Evolutionary conservation across 1,140 invertebrate species (phyloP).

Genomic region (Drosophila arizonae): DNA sequence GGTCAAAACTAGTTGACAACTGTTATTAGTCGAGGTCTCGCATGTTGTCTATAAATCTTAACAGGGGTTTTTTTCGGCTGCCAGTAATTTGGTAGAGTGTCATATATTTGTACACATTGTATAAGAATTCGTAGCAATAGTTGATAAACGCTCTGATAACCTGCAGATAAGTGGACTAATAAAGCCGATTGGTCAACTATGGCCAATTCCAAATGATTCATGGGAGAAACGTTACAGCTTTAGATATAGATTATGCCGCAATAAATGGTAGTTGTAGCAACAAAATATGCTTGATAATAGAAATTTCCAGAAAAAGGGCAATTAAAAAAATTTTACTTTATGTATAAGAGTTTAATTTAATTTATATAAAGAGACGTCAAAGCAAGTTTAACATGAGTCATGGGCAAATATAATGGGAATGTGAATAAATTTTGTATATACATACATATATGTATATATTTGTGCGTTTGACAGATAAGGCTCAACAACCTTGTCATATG

Average conservation of each 20-base stretch:
- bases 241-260: constrained; percentile 9
- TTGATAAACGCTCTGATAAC: constrained; percentile 21
- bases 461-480: constrained; percentile 21
- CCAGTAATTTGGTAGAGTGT: constrained; percentile 8
- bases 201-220: constrained; percentile 34
- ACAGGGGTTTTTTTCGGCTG: constrained; percentile 12
- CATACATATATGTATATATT: not conserved
- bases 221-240: not conserved
- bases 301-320: not conserved
- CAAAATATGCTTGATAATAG: constrained; percentile 1
- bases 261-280: not conserved
- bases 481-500: constrained; percentile 12
- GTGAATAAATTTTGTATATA: not conserved
- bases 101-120: constrained; percentile 26
- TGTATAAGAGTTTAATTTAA: not conserved
- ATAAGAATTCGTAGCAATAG: constrained; percentile 8
- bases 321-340: not conserved
- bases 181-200: constrained; percentile 31
- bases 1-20: constrained; percentile 12
- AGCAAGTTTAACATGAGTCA: constrained; percentile 16
- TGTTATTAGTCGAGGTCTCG: not conserved
- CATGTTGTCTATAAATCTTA: constrained; percentile 20
- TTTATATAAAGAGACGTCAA: not conserved
- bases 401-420: not conserved
- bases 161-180: constrained; percentile 27